Evolutionary conservation across 2,113 vertebrate species (phyloP), one percentile per base, ranked within the genome.

Genomic region (Lipophrys pholis): DNA sequence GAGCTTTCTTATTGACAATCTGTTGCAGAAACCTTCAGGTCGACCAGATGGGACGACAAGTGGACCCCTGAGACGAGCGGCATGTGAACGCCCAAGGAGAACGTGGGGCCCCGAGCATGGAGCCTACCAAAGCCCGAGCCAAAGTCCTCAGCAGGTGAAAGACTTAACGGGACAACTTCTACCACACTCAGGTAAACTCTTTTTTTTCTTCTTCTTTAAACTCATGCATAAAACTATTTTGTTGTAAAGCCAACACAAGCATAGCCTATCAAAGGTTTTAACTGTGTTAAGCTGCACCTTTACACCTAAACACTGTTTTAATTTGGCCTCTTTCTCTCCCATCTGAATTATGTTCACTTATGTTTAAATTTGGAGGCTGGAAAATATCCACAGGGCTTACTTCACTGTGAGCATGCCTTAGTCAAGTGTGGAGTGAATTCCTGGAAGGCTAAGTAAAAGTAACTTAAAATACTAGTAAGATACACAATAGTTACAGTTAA

Each of bases 1-100:
- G 92, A 96, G 97, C 90, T 99, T 99, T 89, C 94, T 97, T 42
- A 98, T 98, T 38, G 96, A 99, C 83, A 97, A 98, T 91, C 90
- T 98, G 82, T 92, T 98, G 84, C 90, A 92, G 38, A 88, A 92
- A 43, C 85, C 92, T 38, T 79, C 88, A n/a, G 79, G 57, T 21
- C 69, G 69, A 21, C 43, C 65, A 38, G 82, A 79, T 14, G 72
- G 85, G 49, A 88, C 78, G 10, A 87, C 87, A 21, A 90, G 81
- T 68, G 92, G 91, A 1, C 80, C 93, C 3, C 93, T 93, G 21
- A 92, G 94, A 86, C 93, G 89, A 76, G 83, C 50, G 81, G 88
- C 82, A 69, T 85, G 91, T 87, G n/a, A 89, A 46, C 64, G 83
- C 73, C 80, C 81, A 55, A 71, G 83, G 84, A 42, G 93, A 87